Percentiles rank a stretch among this genome's conserved stretches.
Conservation (phyloP, 2,797 vertebrate species). For the Rhabdomys pumilio region DNA sequence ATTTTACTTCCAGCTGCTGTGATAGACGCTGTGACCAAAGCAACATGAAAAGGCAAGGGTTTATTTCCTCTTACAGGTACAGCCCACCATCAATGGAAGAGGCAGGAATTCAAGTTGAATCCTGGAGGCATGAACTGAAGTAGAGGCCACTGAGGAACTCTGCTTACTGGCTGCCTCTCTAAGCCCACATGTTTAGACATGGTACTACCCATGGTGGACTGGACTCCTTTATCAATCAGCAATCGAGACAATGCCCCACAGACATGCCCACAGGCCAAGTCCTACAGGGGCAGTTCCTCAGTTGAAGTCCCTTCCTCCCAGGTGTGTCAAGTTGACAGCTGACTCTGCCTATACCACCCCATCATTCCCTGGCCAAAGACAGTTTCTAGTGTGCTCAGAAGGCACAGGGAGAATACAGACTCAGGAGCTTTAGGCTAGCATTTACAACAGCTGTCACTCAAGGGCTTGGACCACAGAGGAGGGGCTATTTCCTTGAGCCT, state of each 20-base stretch:
- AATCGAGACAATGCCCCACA: neutral
- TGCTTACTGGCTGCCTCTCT: neutral
- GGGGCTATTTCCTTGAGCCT: neutral
- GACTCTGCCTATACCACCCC: neutral
- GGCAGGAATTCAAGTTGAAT: neutral
- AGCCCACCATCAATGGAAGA: neutral
- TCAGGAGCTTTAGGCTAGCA: neutral
- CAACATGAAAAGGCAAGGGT: neutral
- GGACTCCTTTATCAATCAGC: neutral
- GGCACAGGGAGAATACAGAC: neutral
- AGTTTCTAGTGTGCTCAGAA: neutral
- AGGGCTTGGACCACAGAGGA: too few relatives aligned
- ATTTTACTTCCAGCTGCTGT: neutral
- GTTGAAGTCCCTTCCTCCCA: neutral
- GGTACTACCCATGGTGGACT: neutral
- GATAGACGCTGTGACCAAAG: neutral
- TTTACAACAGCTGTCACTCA: neutral
- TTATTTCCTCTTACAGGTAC: neutral
- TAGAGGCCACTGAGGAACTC: neutral
- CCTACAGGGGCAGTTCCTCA: neutral
- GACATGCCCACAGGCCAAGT: too few relatives aligned
- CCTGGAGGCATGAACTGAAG: neutral
- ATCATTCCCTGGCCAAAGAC: neutral
- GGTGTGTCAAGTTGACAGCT: neutral
- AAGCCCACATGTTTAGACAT: neutral